Conservation (phyloP, 2,113 vertebrate genomes). For the Morone chrysops region DNA sequence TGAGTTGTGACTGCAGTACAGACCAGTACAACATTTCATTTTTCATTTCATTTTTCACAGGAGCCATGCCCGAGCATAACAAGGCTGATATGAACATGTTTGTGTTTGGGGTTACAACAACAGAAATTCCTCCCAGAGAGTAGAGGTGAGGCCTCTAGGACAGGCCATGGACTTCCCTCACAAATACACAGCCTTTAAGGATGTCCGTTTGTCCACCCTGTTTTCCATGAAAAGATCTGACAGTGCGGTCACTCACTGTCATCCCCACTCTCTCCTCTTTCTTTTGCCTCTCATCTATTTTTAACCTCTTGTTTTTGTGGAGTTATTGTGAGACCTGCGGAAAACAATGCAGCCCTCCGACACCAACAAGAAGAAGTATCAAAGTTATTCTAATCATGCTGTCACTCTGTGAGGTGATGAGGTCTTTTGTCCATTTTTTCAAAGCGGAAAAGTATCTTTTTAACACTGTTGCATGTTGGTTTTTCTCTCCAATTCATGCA, state of each 20-base stretch:
- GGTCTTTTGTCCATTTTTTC: background rate
- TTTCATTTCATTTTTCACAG: background rate
- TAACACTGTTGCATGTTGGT: background rate
- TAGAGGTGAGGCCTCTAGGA: slow-evolving; percentile 60
- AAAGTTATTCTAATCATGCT: background rate
- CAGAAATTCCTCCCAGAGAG: slow-evolving; percentile 34
- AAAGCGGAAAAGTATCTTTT: background rate
- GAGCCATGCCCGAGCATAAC: background rate
- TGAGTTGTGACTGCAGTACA: background rate
- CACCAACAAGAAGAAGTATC: background rate
- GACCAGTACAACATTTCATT: background rate
- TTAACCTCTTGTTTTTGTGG: slow-evolving; percentile 60
- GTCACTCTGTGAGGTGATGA: background rate
- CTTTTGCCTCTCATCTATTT: slow-evolving; percentile 58
- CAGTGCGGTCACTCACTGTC: slow-evolving; percentile 62
- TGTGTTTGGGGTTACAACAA: slow-evolving; percentile 41
- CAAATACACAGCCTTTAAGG: slow-evolving; percentile 65
- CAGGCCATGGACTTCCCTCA: slow-evolving; percentile 63
- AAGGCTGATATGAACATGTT: slow-evolving; percentile 14
- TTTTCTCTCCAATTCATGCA: background rate
- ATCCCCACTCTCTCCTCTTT: slow-evolving; percentile 46
- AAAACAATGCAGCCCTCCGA: background rate
- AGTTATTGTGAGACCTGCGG: slow-evolving; percentile 27
- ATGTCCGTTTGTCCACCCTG: slow-evolving; percentile 76
- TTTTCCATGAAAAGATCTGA: slow-evolving; percentile 72